phyloP scores from a whole-genome alignment of 1,140 invertebrate genomes.

The Monomorium pharaonis region DNA sequence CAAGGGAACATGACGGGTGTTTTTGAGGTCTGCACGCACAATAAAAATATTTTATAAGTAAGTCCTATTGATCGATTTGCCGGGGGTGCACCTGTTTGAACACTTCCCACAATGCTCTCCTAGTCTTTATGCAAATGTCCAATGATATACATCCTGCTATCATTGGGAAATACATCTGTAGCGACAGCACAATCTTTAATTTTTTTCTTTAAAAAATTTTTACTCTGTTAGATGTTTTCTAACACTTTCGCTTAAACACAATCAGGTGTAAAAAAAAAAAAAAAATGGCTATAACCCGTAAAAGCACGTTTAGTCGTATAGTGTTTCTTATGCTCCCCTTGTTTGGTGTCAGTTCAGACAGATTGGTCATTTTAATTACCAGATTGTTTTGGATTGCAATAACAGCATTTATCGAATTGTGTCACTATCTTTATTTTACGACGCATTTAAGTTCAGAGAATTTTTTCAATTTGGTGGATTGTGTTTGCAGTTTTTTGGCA shows the following conservation, averaged over 20 bases:
- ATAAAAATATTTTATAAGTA: conserved; percentile 48
- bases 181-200: not conserved
- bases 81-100: not conserved
- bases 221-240: not conserved
- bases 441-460: not conserved
- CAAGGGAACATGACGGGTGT: not conserved
- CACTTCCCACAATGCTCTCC: too few relatives aligned
- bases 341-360: not conserved
- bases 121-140: not conserved
- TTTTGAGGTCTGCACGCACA: not conserved
- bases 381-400: conserved; percentile 26
- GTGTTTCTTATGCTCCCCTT: not conserved
- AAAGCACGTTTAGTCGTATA: not conserved
- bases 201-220: not conserved
- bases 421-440: conserved; percentile 5
- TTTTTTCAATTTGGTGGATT: conserved; percentile 41
- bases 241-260: not conserved
- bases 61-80: not conserved
- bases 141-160: not conserved
- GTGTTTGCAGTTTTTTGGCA: conserved; percentile 4
- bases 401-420: not conserved
- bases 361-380: not conserved
- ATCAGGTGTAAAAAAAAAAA: not conserved
- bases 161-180: not conserved
- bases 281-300: not conserved